phyloP scores from a whole-genome alignment of 2,888 invertebrate genomes.

The Epicampocera succincta region DNA sequence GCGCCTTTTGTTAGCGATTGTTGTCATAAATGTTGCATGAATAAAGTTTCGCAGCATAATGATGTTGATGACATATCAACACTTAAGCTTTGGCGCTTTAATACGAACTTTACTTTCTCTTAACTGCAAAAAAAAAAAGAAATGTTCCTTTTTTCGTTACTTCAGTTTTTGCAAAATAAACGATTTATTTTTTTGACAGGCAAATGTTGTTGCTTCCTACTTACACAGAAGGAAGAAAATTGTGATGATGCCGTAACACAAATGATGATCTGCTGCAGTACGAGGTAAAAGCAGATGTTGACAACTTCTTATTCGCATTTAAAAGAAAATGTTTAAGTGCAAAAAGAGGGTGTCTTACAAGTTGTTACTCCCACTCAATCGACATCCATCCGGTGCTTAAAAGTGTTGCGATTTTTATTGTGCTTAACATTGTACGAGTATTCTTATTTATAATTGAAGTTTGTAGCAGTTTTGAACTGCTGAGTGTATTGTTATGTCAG shows the following conservation, averaged over 20 bases:
- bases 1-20: constrained; percentile 63
- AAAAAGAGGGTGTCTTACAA: constrained; percentile 20
- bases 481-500: constrained; percentile 63
- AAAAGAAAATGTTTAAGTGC: constrained; percentile 11
- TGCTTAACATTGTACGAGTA: constrained; percentile 30
- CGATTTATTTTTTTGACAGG: constrained; percentile 73
- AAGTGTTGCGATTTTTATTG: constrained; percentile 57
- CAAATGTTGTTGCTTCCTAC: constrained; percentile 47
- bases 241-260: constrained; percentile 48
- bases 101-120: constrained; percentile 40
- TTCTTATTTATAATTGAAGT: constrained; percentile 20
- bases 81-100: constrained; percentile 59
- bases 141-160: constrained; percentile 35
- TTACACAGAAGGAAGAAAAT: neutral
- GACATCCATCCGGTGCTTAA: constrained; percentile 70
- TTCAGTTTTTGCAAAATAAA: constrained; percentile 74
- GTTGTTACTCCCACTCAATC: constrained; percentile 65
- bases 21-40: constrained; percentile 54
- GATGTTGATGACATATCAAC: constrained; percentile 70
- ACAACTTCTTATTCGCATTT: constrained; percentile 49
- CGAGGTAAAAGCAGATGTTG: constrained; percentile 70
- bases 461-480: constrained; percentile 33
- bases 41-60: constrained; percentile 41
- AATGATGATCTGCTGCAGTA: constrained; percentile 62
- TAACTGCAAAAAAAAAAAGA: constrained; percentile 22